phyloP scores from a whole-genome alignment of 2,797 vertebrate species.

The Lepus oiostolus region DNA sequence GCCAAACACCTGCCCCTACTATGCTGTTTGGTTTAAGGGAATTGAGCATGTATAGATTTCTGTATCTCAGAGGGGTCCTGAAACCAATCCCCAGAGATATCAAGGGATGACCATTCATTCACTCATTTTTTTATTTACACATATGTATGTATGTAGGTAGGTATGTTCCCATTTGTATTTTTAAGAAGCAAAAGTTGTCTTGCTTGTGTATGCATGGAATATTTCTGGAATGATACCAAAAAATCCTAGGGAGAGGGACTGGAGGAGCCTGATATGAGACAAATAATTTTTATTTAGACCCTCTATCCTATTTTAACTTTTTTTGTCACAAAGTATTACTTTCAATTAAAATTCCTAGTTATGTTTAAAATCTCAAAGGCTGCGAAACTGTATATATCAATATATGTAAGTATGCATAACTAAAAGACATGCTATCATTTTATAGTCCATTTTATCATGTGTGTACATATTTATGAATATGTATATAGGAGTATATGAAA shows the following conservation, averaged over 20 bases:
- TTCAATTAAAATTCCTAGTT: constrained; percentile 6
- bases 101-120: no score
- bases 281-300: not conserved
- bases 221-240: not conserved
- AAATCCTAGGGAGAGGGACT: not conserved
- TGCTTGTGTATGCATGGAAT: not conserved
- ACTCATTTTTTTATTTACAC: no score
- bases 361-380: constrained; percentile 36
- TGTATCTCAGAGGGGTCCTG: no score
- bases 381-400: not conserved
- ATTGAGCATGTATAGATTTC: no score
- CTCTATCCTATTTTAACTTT: not conserved
- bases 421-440: not conserved
- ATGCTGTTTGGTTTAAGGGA: no score
- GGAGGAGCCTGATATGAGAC: not conserved
- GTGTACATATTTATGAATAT: not conserved
- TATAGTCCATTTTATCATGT: not conserved
- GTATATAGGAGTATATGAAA: not conserved
- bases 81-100: no score
- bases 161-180: not conserved
- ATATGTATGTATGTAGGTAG: not conserved
- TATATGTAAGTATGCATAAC: not conserved
- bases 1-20: no score
- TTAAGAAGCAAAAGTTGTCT: not conserved
- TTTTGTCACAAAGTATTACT: not conserved